A percentile compares a stretch with the other conserved stretches of the same genome.
Evolutionary conservation across 2,888 invertebrate genomes (phyloP).

Genomic region (Glaucopsyche alexis): DNA sequence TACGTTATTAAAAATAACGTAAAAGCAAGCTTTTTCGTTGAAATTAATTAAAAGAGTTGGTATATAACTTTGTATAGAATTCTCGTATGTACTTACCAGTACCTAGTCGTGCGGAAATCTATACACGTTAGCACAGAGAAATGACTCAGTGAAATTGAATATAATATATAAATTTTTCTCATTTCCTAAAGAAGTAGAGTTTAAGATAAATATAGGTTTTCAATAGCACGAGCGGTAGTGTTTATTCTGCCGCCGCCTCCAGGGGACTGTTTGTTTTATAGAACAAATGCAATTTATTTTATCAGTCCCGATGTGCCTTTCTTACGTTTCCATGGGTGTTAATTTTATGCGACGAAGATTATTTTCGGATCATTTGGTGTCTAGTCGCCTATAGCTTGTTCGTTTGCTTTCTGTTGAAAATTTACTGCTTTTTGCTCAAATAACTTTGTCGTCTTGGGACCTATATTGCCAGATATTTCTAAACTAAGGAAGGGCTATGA

Average conservation of each 20-base stretch:
- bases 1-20: not conserved
- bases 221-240: conserved; percentile 33
- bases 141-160: conserved; percentile 30
- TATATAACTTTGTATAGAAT: not conserved
- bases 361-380: conserved; percentile 22
- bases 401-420: not conserved
- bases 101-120: conserved; percentile 14
- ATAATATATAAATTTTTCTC: conserved; percentile 31
- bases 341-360: conserved; percentile 23
- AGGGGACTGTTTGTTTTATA: conserved; percentile 39
- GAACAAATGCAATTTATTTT: conserved; percentile 42
- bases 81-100: conserved; percentile 6
- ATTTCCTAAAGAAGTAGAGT: conserved; percentile 32
- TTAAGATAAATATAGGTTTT: conserved; percentile 36
- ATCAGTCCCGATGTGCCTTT: conserved; percentile 32
- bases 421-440: not conserved
- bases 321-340: conserved; percentile 16
- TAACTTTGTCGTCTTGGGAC: not conserved
- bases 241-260: conserved; percentile 35
- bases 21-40: not conserved
- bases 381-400: not conserved
- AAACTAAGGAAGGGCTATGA: too few relatives aligned
- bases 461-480: too few relatives aligned
- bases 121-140: conserved; percentile 24
- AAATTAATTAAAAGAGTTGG: conserved; percentile 4